Percentiles rank a stretch among this genome's conserved stretches.
Evolutionary conservation across 2,113 vertebrate species (phyloP).

Genomic region (Cyphomyrus discorhynchus): DNA sequence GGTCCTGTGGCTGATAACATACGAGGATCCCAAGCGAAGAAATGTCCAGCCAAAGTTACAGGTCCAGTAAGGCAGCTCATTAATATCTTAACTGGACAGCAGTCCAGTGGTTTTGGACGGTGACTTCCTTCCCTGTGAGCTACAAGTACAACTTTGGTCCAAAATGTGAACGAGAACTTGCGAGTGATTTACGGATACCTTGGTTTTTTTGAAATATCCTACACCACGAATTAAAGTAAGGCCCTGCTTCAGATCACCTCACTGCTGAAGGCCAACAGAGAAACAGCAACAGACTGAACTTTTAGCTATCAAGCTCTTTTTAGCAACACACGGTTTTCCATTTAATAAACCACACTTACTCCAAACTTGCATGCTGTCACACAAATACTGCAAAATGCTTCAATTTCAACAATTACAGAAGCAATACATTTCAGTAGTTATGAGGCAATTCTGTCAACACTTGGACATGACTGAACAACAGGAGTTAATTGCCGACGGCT

Average conservation of each 20-base stretch:
- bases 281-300: background rate
- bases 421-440: constrained; percentile 69
- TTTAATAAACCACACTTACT: constrained; percentile 24
- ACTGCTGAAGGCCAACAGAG: background rate
- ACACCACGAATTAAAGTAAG: background rate
- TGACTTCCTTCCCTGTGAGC: background rate
- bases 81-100: background rate
- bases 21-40: background rate
- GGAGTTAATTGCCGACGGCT: constrained; percentile 4
- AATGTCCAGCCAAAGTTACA: background rate
- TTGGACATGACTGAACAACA: constrained; percentile 48
- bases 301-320: background rate
- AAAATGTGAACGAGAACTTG: background rate
- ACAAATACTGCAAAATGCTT: constrained; percentile 43
- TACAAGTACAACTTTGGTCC: background rate
- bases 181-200: background rate
- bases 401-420: constrained; percentile 62
- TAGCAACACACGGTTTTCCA: background rate
- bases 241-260: background rate
- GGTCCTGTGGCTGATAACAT: background rate
- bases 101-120: background rate
- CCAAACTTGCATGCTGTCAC: constrained; percentile 52
- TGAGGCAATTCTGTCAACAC: constrained; percentile 53
- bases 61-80: background rate
- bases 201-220: background rate